Conservation (phyloP, 2,888 invertebrate species). For the Lepidocyrtinus sp. region DNA sequence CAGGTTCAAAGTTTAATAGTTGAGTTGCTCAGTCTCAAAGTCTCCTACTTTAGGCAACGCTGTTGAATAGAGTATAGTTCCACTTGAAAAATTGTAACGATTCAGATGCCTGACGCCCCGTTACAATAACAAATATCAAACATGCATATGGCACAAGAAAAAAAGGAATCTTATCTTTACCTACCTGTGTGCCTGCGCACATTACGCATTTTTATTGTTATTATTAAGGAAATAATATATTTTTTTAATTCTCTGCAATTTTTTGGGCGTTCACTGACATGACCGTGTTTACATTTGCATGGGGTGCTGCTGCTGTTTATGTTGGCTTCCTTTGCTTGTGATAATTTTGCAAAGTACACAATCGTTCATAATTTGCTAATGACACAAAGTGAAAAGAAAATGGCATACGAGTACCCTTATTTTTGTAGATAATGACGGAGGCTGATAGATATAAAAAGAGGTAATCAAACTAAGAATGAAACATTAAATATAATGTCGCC, state of each 20-base stretch:
- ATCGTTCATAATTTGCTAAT: too few relatives aligned
- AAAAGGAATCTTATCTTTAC: neutral
- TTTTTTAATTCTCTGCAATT: conserved; percentile 19
- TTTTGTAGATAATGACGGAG: conserved; percentile 1
- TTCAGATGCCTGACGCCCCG: too few relatives aligned
- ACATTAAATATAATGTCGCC: conserved; percentile 4
- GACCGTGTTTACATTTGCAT: conserved; percentile 1
- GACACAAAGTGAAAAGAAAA: neutral
- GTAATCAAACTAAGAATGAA: neutral
- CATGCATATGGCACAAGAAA: neutral
- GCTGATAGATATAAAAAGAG: neutral
- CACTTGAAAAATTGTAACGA: too few relatives aligned
- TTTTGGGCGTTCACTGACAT: conserved; percentile 35
- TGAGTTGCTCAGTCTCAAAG: too few relatives aligned
- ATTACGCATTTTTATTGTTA: conserved; percentile 1
- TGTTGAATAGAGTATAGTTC: too few relatives aligned
- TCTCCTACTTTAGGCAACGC: too few relatives aligned
- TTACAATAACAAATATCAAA: too few relatives aligned
- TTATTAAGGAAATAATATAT: conserved; percentile 27
- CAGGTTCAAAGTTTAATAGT: too few relatives aligned
- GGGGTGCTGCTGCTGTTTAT: neutral
- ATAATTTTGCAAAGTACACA: too few relatives aligned
- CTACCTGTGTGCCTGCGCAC: neutral
- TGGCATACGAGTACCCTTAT: conserved; percentile 5
- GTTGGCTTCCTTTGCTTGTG: too few relatives aligned